Conservation (phyloP, 2,797 vertebrate species). For the Picus viridis region DNA sequence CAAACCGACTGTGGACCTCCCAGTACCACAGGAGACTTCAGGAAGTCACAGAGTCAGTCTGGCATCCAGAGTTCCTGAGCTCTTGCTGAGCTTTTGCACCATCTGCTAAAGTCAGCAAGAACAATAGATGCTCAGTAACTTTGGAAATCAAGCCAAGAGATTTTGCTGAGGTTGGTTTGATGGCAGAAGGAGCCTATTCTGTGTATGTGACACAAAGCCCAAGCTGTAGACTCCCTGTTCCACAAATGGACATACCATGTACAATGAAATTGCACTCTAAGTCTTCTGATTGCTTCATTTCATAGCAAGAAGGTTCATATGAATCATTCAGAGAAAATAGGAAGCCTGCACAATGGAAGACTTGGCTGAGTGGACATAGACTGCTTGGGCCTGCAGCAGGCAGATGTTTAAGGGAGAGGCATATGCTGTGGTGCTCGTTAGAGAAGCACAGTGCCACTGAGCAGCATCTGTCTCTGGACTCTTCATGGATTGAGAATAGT, state of each 20-base stretch:
- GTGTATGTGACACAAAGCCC: not conserved
- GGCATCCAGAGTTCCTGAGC: slow-evolving; percentile 3
- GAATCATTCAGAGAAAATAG: slow-evolving; percentile 6
- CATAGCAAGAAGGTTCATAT: not conserved
- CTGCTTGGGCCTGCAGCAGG: not conserved
- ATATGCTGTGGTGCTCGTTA: not conserved
- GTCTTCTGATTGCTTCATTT: not conserved
- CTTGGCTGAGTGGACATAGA: not conserved
- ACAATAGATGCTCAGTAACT: slow-evolving; percentile 17
- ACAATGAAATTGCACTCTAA: not conserved
- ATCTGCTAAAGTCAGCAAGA: not conserved
- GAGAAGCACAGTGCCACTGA: not conserved
- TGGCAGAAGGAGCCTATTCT: not conserved
- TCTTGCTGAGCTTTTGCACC: slow-evolving; percentile 20
- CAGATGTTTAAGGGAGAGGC: not conserved
- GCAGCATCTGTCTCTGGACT: not conserved
- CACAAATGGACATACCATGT: not conserved
- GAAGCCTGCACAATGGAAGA: not conserved
- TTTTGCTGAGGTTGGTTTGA: not conserved
- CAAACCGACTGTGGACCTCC: slow-evolving; percentile 12
- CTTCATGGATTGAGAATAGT: not conserved
- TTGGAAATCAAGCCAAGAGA: slow-evolving; percentile 21
- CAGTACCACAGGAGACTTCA: not conserved
- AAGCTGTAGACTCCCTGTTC: not conserved
- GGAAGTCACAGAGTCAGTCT: slow-evolving; percentile 5